Evolutionary conservation across 2,113 vertebrate genomes (phyloP), one percentile per base, ranked within the genome.

Genomic region (Gadus chalcogrammus): DNA sequence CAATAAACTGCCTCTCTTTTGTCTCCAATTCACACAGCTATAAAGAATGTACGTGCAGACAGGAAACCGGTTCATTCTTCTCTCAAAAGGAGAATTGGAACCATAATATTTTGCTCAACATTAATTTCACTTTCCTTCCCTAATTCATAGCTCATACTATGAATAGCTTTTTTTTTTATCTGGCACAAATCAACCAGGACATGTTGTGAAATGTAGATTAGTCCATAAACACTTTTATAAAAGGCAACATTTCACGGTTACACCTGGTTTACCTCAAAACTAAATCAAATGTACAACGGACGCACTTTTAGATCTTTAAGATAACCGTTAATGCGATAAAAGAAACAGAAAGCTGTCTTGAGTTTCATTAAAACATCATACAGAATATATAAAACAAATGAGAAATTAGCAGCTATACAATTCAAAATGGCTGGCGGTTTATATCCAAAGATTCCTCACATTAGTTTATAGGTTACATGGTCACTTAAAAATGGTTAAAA

Each of bases 21-120:
- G 38, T 72, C 60, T 48, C 61, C 48, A 60, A 61, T 35, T 70
- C 52, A 64, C 72, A 79, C 17, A 68, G 27, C 71, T 62, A 48
- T 69, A 66, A 48, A 75, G 65, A 78, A 69, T 78, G 69, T 65
- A 84, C 76, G 74, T 77, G 73, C 80, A 82, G 78, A 78, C 31
- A 20, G 7, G 67, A 59, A 67, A 27, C 69, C 22, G 17, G 13
- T 48, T 52, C 15, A 2, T 58, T 70, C 56, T 63, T 15, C 17
- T 56, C 75, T 70, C 67, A 58, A 48, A 48, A 12, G 42, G 42
- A 48, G 42, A 48, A 48, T 48, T 48, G 42, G 42, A 48, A 48
- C 42, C 42, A 48, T 9, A 48, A 48, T 35, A 13, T 48, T 48
- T 48, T 48, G 9, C 42, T 48, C 42, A 48, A 9, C 42, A 48